Evolutionary conservation across 1,140 invertebrate genomes (phyloP), one percentile per base, ranked within the genome.

Genomic region (Sinella curviseta): DNA sequence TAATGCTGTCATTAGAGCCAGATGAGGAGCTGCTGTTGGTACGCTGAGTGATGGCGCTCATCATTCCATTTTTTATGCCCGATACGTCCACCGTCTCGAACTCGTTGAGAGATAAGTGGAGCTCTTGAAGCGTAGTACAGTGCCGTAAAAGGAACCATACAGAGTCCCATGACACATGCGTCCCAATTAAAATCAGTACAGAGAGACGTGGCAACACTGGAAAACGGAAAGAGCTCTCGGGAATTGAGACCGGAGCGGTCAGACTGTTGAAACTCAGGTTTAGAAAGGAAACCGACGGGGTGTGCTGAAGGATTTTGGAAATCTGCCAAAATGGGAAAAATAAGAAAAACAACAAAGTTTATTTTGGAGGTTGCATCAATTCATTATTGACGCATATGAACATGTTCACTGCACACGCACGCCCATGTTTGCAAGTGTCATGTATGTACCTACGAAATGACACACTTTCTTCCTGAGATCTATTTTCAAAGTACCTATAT

Each of bases 241-340:
- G 78, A 28, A 73, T 78, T 30, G 79, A 55, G 4, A 60, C 79
- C 31, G 84, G 82, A 34, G 91, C 90, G 16, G 90, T 90, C 16
- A 97, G 87, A 74, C 91, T 90, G 86, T 97, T 97, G 87, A 95
- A 95, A 85, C 94, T 96, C 78, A 97, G 87, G 86, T 97, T 97
- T 8, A 96, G 90, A 87, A 97, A 97, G 84, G 94, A 92, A 55
- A 97, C 90, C 82, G 92, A 91, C 2, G 95, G 95, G 90, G 96
- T 95, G 84, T 94, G 91, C 84, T 93, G 90, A 73, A 97, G 86
- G 81, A 97, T 95, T 74, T 91, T 92, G 84, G 96, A 93, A 4
- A 97, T 92, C 92, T 94, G 86, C 67, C 86, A 88, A 86, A 80
- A 84, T 80, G 85, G 82, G 80, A 82, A 20, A 39, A 36, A 65